Percentiles rank a stretch among this genome's conserved stretches.
Conservation (phyloP, 53 echinoderm and acorn worm species). For the Echinometra lucunter region DNA sequence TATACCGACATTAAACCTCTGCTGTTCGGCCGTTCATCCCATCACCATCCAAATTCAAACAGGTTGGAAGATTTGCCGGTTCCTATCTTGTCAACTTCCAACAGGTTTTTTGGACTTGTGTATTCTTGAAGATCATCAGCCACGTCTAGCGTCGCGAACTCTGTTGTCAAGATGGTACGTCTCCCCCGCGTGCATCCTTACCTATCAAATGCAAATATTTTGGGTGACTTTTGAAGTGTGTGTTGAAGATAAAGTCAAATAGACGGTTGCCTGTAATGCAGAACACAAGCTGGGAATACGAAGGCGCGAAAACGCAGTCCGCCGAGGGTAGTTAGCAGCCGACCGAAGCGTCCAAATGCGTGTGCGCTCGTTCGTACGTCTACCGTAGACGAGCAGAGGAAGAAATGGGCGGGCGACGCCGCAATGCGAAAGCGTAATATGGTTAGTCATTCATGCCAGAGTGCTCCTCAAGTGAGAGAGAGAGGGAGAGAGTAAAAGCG, state of each 20-base stretch:
- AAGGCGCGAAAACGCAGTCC: slow-evolving; percentile 48
- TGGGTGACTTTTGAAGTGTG: slow-evolving; percentile 27
- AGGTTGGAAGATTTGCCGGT: slow-evolving; percentile 17
- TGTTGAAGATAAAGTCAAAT: slow-evolving; percentile 50
- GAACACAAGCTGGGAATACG: slow-evolving; percentile 7
- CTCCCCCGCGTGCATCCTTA: slow-evolving; percentile 11
- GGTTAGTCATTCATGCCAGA: slow-evolving; percentile 53
- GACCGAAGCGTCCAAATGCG: slow-evolving; percentile 47
- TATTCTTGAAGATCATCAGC: neutral
- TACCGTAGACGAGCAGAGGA: slow-evolving; percentile 30
- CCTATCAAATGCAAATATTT: slow-evolving; percentile 38
- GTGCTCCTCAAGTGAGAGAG: neutral
- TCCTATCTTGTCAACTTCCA: neutral
- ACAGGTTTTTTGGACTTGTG: neutral
- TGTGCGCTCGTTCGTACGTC: slow-evolving; percentile 50
- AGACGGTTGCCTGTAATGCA: slow-evolving; percentile 7
- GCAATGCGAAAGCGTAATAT: slow-evolving; percentile 44
- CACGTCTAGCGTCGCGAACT: neutral
- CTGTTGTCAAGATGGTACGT: neutral
- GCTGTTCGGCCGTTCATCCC: slow-evolving; percentile 8
- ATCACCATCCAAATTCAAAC: neutral
- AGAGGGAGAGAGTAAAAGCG: no score
- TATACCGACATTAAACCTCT: slow-evolving; percentile 26
- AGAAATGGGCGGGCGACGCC: slow-evolving; percentile 57
- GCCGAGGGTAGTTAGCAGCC: slow-evolving; percentile 45